Conservation (phyloP, 2,888 invertebrate species). For the Gari tellinella region DNA sequence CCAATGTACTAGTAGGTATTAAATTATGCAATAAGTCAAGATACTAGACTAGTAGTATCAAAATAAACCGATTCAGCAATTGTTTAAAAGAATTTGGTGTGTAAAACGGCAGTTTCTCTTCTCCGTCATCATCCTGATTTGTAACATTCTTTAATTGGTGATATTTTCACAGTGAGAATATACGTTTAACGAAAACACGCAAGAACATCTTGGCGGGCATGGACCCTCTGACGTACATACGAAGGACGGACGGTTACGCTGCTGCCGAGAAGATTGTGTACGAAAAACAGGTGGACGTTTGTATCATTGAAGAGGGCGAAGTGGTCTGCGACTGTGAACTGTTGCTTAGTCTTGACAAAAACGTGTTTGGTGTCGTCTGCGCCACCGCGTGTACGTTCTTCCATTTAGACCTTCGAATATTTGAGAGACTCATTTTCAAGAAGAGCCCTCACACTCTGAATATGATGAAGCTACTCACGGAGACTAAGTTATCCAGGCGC, state of each 20-base stretch:
- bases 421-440: constrained; percentile 68
- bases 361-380: constrained; percentile 68
- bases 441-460: constrained; percentile 62
- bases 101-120: too few relatives aligned
- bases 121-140: too few relatives aligned
- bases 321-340: constrained; percentile 71
- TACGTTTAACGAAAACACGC: constrained; percentile 33
- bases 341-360: constrained; percentile 64
- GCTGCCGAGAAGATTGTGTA: constrained; percentile 59
- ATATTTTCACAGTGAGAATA: constrained; percentile 35
- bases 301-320: constrained; percentile 66
- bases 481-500: constrained; percentile 64
- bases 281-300: constrained; percentile 60
- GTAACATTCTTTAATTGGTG: too few relatives aligned
- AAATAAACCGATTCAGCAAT: too few relatives aligned
- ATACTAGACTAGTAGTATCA: too few relatives aligned
- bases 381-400: constrained; percentile 69
- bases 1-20: too few relatives aligned
- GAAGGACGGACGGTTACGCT: constrained; percentile 60
- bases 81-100: too few relatives aligned
- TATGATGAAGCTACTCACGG: constrained; percentile 64
- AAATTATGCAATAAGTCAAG: too few relatives aligned
- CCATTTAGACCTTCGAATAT: constrained; percentile 61
- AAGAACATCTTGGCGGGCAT: constrained; percentile 45
- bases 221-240: constrained; percentile 55